Evolutionary conservation across 2,888 invertebrate genomes (phyloP), one percentile per base, ranked within the genome.

Genomic region (Polydrusus cervinus): DNA sequence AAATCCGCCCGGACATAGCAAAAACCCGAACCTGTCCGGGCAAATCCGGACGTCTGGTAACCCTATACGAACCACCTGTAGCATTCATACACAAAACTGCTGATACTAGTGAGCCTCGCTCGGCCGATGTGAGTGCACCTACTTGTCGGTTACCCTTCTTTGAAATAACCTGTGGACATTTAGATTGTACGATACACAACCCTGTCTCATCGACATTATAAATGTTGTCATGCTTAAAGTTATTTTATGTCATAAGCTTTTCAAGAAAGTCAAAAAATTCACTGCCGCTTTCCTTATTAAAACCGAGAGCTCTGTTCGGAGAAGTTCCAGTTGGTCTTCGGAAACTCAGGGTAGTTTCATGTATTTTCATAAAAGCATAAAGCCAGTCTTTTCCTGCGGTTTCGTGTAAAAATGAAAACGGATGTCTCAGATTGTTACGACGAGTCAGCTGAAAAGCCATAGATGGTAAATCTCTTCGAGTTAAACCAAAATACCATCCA

Each of bases 351-450:
- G 55, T 61, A 64, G 61, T 40, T 49, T 76, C 62, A 62, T 74
- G 74, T 43, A 74, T 71, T 9, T 78, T 74, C 55, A 76, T 53
- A 60, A 78, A 76, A 20, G 34, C 30, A 18, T 30, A 71, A 57
- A 74, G 40, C 74, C 78, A 78, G 34, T 78, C 70, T 72, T 78
- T 77, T 75, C 77, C 71, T 43, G 77, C 75, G 51, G 70, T 61
- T 62, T 72, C 62, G 18, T 49, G 57, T 34, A 71, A 71, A 71
- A 74, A 43, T 40, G 65, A 64, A 55, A 78, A 75, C 55, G 69
- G 60, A 69, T 78, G 73, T 53, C 66, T 64, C 47, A 77, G 25
- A 25, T 69, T 60, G 49, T 78, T 74, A 38, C 51, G 51, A 43
- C 61, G 61, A 55, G 73, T 75, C 45, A 77, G 71, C 66, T 78